Conservation (phyloP, 1,140 invertebrate genomes). For the Theocolax elegans region DNA sequence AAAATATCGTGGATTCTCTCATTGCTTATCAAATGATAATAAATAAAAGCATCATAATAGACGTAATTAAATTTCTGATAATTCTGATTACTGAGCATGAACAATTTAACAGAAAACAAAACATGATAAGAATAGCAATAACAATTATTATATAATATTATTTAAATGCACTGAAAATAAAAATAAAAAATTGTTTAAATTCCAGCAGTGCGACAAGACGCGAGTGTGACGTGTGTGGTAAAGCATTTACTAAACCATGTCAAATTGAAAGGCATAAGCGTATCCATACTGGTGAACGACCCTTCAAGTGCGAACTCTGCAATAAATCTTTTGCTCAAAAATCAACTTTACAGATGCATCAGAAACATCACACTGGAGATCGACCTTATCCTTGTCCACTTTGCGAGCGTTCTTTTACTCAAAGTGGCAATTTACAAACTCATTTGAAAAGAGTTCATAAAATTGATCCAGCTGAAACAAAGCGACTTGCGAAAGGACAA, state of each 20-base stretch:
- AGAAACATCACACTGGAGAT: constrained; percentile 72
- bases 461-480: constrained; percentile 44
- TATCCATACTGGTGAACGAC: constrained; percentile 77
- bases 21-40: no score
- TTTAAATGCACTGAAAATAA: no score
- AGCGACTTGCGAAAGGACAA: constrained; percentile 46
- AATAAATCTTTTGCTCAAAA: constrained; percentile 76
- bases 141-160: no score
- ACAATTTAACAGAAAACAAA: no score
- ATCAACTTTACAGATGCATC: constrained; percentile 72
- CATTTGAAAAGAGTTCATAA: constrained; percentile 71
- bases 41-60: no score
- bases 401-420: constrained; percentile 70
- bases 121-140: no score
- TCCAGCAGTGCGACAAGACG: constrained; percentile 42
- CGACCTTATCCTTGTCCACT: constrained; percentile 67
- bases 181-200: no score
- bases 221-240: constrained; percentile 62
- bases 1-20: no score
- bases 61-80: no score
- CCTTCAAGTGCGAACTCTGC: constrained; percentile 75
- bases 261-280: constrained; percentile 64
- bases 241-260: constrained; percentile 60
- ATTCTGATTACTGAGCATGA: no score
- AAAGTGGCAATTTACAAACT: constrained; percentile 73